A percentile compares a stretch with the other conserved stretches of the same genome.
Conservation (phyloP, 2,113 vertebrate genomes). For the Periophthalmodon schlosseri region DNA sequence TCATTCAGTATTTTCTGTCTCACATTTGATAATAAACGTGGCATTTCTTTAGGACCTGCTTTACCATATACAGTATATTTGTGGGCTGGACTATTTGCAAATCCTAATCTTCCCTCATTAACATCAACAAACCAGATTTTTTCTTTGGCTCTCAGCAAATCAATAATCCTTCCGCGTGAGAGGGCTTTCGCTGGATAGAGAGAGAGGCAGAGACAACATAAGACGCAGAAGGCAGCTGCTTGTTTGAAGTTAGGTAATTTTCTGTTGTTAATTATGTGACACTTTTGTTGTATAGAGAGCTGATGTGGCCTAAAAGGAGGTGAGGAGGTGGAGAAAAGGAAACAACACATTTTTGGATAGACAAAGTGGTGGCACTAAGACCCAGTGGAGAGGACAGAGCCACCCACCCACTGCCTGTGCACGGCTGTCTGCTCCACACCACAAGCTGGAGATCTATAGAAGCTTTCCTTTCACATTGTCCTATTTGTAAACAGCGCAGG, state of each 20-base stretch:
- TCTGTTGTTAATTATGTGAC: constrained; percentile 12
- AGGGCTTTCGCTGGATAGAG: constrained; percentile 54
- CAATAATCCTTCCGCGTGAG: constrained; percentile 61
- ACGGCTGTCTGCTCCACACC: constrained; percentile 60
- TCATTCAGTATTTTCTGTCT: neutral
- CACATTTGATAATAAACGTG: neutral
- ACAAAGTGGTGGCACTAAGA: constrained; percentile 72
- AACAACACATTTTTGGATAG: neutral
- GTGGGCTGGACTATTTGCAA: constrained; percentile 15
- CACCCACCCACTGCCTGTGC: constrained; percentile 58
- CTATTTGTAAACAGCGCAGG: neutral
- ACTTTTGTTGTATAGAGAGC: constrained; percentile 2
- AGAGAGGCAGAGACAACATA: constrained; percentile 16
- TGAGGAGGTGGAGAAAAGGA: neutral
- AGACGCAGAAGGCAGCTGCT: constrained; percentile 13
- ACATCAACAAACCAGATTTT: constrained; percentile 42
- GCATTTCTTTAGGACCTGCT: neutral
- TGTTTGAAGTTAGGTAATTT: constrained; percentile 22
- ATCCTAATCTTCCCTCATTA: constrained; percentile 57
- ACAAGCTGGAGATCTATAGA: constrained; percentile 66
- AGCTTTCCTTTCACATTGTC: constrained; percentile 5
- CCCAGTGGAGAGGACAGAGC: constrained; percentile 64
- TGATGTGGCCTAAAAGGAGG: constrained; percentile 29
- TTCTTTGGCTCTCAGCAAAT: constrained; percentile 49
- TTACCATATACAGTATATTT: constrained; percentile 1